Conservation (phyloP, 2,113 vertebrate species). For the Seriola dumerili region DNA sequence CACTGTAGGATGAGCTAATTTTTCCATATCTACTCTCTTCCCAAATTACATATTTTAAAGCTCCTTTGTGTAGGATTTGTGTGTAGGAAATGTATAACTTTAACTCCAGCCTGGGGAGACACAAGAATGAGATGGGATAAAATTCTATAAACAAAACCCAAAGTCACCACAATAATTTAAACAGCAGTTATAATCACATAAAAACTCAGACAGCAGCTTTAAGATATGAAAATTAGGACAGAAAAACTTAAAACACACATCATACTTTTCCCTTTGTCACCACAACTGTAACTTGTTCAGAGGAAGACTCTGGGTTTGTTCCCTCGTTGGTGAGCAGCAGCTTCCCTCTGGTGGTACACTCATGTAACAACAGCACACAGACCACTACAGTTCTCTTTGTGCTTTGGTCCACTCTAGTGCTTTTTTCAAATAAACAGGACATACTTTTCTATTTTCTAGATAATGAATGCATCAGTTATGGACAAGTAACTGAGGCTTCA, state of each 20-base stretch:
- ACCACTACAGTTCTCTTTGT: not conserved
- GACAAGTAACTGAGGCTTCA: not conserved
- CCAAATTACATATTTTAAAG: not conserved
- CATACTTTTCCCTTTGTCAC: not conserved
- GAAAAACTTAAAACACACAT: not conserved
- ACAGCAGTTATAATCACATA: too few species aligned
- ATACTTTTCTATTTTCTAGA: not conserved
- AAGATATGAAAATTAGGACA: too few species aligned
- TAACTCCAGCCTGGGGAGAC: too few species aligned
- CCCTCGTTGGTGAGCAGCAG: slow-evolving; percentile 10
- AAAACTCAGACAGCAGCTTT: too few species aligned
- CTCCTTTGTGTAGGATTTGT: not conserved
- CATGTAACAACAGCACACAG: not conserved
- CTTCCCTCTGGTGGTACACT: slow-evolving; percentile 62
- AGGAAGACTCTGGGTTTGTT: not conserved
- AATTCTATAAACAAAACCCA: too few species aligned
- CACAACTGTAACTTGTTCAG: not conserved
- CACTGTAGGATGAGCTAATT: not conserved
- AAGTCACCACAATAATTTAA: too few species aligned
- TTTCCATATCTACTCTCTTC: not conserved
- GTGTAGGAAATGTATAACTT: too few species aligned
- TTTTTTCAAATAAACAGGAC: not conserved
- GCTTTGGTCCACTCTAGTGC: not conserved
- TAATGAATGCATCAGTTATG: not conserved
- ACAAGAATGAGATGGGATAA: too few species aligned